A percentile compares a stretch with the other conserved stretches of the same genome.
phyloP scores from a whole-genome alignment of 2,797 vertebrate species.

The Sebastes hubbsi region DNA sequence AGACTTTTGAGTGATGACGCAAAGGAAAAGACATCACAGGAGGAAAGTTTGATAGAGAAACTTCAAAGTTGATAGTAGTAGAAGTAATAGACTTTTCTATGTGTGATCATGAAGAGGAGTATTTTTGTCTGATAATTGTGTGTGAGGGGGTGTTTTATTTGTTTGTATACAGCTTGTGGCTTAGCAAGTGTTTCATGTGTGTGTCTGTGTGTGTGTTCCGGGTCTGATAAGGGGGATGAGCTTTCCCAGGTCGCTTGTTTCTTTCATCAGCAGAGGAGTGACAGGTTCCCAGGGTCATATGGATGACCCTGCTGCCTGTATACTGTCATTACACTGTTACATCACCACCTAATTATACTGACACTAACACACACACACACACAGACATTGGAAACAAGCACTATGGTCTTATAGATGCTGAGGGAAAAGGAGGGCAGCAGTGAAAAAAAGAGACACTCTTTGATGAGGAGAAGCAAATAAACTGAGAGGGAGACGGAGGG shows the following conservation, averaged over 20 bases:
- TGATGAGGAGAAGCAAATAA: slow-evolving; percentile 47
- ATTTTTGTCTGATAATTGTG: slow-evolving; percentile 17
- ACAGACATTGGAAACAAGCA: slow-evolving; percentile 9
- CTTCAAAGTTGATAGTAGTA: background rate
- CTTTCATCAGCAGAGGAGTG: slow-evolving; percentile 78
- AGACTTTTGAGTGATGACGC: background rate
- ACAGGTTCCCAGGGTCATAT: slow-evolving; percentile 81
- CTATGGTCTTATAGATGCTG: slow-evolving; percentile 21
- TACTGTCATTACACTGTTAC: slow-evolving; percentile 75
- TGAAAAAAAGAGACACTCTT: slow-evolving; percentile 36
- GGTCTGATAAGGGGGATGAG: slow-evolving; percentile 77
- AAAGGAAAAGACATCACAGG: background rate
- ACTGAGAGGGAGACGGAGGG: slow-evolving; percentile 35
- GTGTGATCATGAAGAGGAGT: background rate
- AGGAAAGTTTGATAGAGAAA: background rate
- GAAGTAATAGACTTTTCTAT: background rate
- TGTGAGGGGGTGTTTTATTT: slow-evolving; percentile 15
- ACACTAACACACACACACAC: slow-evolving; percentile 33
- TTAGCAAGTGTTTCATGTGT: slow-evolving; percentile 27
- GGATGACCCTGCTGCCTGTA: slow-evolving; percentile 60
- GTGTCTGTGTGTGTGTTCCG: slow-evolving; percentile 56
- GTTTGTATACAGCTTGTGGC: slow-evolving; percentile 24
- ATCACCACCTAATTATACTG: slow-evolving; percentile 73
- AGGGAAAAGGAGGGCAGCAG: slow-evolving; percentile 31
- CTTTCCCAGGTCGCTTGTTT: slow-evolving; percentile 75